Evolutionary conservation across 2,888 invertebrate genomes (phyloP).

Genomic region (Limnephilus rhombicus): DNA sequence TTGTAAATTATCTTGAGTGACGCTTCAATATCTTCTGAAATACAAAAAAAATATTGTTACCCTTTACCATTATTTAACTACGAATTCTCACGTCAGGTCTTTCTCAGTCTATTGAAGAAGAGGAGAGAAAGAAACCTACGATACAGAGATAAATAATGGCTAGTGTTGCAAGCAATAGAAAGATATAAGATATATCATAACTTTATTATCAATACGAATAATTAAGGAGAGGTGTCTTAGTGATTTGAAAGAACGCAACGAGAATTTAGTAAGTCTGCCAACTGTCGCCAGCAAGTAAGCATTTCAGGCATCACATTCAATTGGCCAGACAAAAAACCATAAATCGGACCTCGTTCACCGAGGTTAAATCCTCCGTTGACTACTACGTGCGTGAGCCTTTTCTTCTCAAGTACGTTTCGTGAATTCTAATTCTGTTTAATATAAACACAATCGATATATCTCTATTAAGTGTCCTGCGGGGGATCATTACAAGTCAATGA

Average conservation of each 20-base stretch:
- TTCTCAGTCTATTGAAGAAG: background rate
- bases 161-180: background rate
- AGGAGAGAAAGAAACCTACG: background rate
- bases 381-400: constrained; percentile 30
- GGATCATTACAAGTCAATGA: constrained; percentile 19
- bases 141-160: background rate
- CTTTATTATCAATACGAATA: background rate
- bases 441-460: constrained; percentile 55
- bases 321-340: constrained; percentile 34
- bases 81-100: too few species aligned
- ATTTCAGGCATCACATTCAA: constrained; percentile 9
- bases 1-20: too few species aligned
- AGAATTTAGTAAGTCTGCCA: background rate
- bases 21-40: too few species aligned
- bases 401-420: constrained; percentile 39
- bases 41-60: too few species aligned
- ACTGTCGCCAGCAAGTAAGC: background rate
- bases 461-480: constrained; percentile 40
- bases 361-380: constrained; percentile 30
- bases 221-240: background rate
- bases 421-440: constrained; percentile 56
- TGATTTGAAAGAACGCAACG: background rate
- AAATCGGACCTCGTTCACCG: constrained; percentile 40
- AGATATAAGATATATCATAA: background rate
- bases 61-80: too few species aligned